phyloP scores from a whole-genome alignment of 2,797 vertebrate genomes.

The Yasuhikotakia modesta region DNA sequence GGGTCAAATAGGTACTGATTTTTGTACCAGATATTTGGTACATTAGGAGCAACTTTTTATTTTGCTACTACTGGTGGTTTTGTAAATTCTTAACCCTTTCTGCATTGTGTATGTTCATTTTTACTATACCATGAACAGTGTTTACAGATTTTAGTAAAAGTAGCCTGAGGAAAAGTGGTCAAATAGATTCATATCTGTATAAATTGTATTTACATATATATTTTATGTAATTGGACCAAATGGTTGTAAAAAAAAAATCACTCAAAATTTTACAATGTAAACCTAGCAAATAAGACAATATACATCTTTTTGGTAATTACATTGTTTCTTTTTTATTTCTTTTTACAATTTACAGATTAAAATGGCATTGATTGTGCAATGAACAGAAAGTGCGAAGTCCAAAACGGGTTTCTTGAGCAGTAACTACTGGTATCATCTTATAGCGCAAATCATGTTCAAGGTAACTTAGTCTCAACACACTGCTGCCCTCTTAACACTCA shows the following conservation, averaged over 20 bases:
- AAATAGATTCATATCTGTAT: conserved; percentile 55
- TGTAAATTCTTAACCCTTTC: conserved; percentile 45
- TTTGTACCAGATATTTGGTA: conserved; percentile 39
- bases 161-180: conserved; percentile 25
- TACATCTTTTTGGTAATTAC: conserved; percentile 36
- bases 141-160: conserved; percentile 64
- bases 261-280: conserved; percentile 45
- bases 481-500: not conserved
- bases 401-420: not conserved
- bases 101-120: conserved; percentile 52
- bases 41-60: conserved; percentile 41
- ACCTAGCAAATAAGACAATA: conserved; percentile 48
- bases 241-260: conserved; percentile 52
- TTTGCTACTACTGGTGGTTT: conserved; percentile 50
- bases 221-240: conserved; percentile 72
- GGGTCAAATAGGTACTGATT: conserved; percentile 45
- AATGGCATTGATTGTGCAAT: not conserved
- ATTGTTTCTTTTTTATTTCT: conserved; percentile 1
- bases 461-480: not conserved
- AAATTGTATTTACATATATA: conserved; percentile 56
- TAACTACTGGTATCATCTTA: not conserved
- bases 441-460: not conserved
- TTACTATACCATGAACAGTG: conserved; percentile 61
- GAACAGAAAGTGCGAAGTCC: not conserved
- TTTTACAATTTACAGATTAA: not conserved